These are phyloP conservation scores for Gymnopithys bicolor DNA, from an alignment of 2,797 vertebrate species.

Conservation along the genomic window DNA sequence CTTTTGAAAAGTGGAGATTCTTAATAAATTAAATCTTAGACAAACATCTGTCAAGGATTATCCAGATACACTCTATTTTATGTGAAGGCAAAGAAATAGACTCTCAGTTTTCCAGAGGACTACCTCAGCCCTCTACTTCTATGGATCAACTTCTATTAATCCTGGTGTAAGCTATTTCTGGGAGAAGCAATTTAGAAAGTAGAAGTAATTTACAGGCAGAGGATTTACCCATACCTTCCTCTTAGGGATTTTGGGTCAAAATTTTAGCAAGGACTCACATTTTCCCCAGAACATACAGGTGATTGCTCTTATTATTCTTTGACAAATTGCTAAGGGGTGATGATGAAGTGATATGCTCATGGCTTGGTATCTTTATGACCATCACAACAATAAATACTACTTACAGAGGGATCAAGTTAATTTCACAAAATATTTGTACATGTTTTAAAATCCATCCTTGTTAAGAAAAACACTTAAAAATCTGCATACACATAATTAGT, in stretches of 20 bases:
- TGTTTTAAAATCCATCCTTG: neutral
- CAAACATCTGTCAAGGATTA: slow-evolving; percentile 54
- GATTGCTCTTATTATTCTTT: neutral
- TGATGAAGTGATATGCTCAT: neutral
- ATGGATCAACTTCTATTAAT: neutral
- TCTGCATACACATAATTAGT: neutral
- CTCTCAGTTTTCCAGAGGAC: neutral
- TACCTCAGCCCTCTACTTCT: neutral
- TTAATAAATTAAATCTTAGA: neutral
- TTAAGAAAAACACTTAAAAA: neutral
- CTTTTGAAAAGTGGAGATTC: neutral
- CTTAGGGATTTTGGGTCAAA: neutral
- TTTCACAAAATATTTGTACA: neutral
- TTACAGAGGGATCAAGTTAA: neutral
- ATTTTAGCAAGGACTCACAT: neutral
- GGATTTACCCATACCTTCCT: neutral
- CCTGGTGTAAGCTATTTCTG: neutral
- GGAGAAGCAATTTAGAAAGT: slow-evolving; percentile 15
- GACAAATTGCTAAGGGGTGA: neutral
- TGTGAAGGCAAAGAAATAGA: neutral
- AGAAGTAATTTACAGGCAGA: neutral
- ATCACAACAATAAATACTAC: neutral
- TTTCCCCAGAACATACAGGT: neutral
- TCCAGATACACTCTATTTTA: neutral
- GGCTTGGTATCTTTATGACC: neutral